These are phyloP conservation scores for Ophion costatus DNA, from an alignment of 2,888 invertebrate genomes.

Conservation along the genomic window DNA sequence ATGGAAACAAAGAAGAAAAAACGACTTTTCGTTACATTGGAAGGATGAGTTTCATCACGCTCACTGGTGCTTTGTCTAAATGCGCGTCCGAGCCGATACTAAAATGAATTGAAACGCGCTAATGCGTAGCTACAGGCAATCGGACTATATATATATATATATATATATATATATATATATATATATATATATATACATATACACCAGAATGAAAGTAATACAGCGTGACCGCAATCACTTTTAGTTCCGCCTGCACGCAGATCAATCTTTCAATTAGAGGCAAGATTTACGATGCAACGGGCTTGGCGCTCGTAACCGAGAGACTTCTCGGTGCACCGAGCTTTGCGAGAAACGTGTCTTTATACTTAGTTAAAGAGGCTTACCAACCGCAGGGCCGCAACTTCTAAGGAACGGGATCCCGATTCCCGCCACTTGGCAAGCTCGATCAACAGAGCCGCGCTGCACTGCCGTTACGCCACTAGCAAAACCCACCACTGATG, in stretches of 20 bases:
- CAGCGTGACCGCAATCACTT: slow-evolving; percentile 69
- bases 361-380: slow-evolving; percentile 35
- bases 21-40: not conserved
- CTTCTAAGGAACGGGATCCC: not conserved
- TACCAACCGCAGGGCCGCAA: not conserved
- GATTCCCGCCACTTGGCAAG: not conserved
- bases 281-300: slow-evolving; percentile 75
- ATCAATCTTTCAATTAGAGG: slow-evolving; percentile 80
- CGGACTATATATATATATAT: not conserved
- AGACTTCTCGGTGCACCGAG: slow-evolving; percentile 48
- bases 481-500: not conserved
- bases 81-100: slow-evolving; percentile 5
- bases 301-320: slow-evolving; percentile 66
- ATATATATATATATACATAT: not conserved
- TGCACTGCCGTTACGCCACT: not conserved
- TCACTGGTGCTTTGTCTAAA: slow-evolving; percentile 1
- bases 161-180: not conserved
- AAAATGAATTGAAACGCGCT: slow-evolving; percentile 20
- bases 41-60: not conserved
- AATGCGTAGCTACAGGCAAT: slow-evolving; percentile 24
- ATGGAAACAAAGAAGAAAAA: not conserved
- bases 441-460: not conserved
- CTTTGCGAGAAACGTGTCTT: slow-evolving; percentile 60
- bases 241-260: slow-evolving; percentile 74
- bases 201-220: slow-evolving; percentile 57